A percentile compares a stretch with the other conserved stretches of the same genome.
phyloP scores from a whole-genome alignment of 2,888 invertebrate species.

The Netelia melanura region DNA sequence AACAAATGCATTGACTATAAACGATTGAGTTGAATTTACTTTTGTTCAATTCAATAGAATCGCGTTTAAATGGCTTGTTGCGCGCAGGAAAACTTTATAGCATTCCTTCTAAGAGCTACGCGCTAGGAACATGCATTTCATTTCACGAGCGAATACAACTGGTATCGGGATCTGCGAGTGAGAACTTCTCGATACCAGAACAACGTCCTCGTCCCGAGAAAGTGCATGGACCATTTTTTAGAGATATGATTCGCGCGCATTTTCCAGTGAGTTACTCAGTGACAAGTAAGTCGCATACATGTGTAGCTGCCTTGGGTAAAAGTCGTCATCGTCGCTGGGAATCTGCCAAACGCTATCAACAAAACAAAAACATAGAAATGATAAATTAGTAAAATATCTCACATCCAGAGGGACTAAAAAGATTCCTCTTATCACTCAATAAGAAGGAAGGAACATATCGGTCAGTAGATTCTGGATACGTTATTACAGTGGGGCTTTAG shows the following conservation, averaged over 20 bases:
- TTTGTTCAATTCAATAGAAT: no score
- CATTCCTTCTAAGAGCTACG: constrained; percentile 17
- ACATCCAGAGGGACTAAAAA: constrained; percentile 44
- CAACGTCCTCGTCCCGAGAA: constrained; percentile 47
- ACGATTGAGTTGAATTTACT: no score
- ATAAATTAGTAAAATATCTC: constrained; percentile 67
- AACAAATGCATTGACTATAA: no score
- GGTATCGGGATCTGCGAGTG: constrained; percentile 11
- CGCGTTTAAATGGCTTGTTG: not conserved
- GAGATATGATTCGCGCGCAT: constrained; percentile 72
- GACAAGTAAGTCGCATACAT: constrained; percentile 88
- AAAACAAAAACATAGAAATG: constrained; percentile 81
- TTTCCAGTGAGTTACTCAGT: constrained; percentile 80
- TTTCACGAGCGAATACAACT: constrained; percentile 47
- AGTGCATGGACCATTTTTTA: constrained; percentile 15
- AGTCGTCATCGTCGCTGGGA: constrained; percentile 92
- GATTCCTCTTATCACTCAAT: constrained; percentile 20
- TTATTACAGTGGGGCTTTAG: constrained; percentile 16
- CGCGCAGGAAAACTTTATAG: constrained; percentile 41
- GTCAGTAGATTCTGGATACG: constrained; percentile 31
- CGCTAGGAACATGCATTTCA: constrained; percentile 30
- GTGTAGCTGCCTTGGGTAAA: constrained; percentile 96
- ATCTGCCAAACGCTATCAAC: constrained; percentile 92
- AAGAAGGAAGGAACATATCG: constrained; percentile 63
- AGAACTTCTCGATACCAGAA: constrained; percentile 40